Conservation (phyloP, 2,888 invertebrate species). For the Hemistola chrysoprasaria region DNA sequence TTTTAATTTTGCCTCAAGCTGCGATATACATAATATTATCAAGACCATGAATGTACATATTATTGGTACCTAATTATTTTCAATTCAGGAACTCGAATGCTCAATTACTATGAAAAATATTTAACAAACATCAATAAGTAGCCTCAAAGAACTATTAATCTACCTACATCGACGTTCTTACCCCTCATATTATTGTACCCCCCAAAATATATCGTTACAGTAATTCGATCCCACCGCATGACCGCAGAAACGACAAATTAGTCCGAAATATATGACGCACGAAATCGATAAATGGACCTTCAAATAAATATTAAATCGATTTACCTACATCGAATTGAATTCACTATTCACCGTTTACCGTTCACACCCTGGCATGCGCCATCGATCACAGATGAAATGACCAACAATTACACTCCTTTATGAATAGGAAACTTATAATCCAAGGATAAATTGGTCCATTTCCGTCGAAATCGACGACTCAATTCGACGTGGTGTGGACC, state of each 20-base stretch:
- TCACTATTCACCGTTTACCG: constrained; percentile 8
- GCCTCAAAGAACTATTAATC: constrained; percentile 10
- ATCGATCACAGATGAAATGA: constrained; percentile 28
- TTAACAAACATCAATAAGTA: too few species aligned
- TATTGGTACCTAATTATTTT: too few species aligned
- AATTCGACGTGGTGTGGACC: constrained; percentile 28
- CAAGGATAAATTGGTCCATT: constrained; percentile 70
- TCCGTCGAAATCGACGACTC: constrained; percentile 61
- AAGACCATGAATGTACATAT: too few species aligned
- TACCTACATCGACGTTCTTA: constrained; percentile 11
- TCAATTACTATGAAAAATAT: too few species aligned
- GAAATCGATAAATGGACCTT: constrained; percentile 20
- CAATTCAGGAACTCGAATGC: too few species aligned
- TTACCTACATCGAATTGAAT: constrained; percentile 54
- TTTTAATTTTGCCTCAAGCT: too few species aligned
- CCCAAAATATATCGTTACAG: constrained; percentile 17
- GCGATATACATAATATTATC: too few species aligned
- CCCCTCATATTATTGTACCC: constrained; percentile 15
- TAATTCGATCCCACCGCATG: constrained; percentile 21
- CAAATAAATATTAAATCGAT: constrained; percentile 55
- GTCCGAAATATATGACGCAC: constrained; percentile 23
- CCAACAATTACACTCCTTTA: constrained; percentile 29
- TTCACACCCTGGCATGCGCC: constrained; percentile 22
- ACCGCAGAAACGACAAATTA: constrained; percentile 27
- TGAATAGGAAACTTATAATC: constrained; percentile 43